A percentile compares a stretch with the other conserved stretches of the same genome.
phyloP scores from a whole-genome alignment of 2,797 vertebrate genomes.

The Dromococcyx pavoninus region DNA sequence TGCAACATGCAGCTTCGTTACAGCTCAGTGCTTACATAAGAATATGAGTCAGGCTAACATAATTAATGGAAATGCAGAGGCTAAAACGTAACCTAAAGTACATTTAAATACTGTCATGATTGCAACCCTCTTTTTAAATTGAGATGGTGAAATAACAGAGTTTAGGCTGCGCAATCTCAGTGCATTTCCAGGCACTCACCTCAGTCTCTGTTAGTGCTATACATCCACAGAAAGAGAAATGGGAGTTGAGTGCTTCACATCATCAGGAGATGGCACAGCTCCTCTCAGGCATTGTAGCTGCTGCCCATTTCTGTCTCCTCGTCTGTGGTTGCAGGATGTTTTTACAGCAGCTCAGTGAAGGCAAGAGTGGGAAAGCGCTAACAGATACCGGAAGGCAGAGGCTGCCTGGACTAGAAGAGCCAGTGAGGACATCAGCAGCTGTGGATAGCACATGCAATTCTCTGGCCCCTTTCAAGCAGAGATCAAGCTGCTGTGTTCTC shows the following conservation, averaged over 20 bases:
- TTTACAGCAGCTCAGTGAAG: neutral
- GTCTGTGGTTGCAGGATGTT: neutral
- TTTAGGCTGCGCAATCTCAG: neutral
- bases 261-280: neutral
- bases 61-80: neutral
- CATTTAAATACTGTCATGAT: neutral
- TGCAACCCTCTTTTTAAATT: neutral
- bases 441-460: neutral
- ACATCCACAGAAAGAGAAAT: neutral
- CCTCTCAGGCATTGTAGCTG: neutral
- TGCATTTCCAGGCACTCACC: neutral
- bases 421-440: neutral
- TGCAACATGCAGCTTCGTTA: neutral
- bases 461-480: neutral
- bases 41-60: neutral
- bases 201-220: neutral
- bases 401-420: neutral
- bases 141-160: neutral
- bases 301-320: neutral
- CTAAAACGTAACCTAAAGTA: neutral
- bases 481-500: neutral
- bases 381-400: neutral
- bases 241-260: accelerated
- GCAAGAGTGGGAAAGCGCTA: neutral
- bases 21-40: neutral